phyloP scores from a whole-genome alignment of 2,888 invertebrate species.

The Caenorhabditis sp. region DNA sequence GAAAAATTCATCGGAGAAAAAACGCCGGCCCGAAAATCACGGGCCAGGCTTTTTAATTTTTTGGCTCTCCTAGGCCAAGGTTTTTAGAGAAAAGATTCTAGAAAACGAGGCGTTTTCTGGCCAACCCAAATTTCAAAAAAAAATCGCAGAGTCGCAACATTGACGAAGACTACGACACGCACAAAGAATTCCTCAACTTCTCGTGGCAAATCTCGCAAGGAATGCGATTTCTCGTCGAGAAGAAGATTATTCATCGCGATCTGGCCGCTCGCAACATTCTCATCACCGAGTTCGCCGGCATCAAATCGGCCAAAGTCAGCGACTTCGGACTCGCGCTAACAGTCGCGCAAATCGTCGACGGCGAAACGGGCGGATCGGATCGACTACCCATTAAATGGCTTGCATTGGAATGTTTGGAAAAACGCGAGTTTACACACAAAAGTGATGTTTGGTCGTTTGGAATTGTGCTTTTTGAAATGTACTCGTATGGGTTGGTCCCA shows the following conservation, averaged over 20 bases:
- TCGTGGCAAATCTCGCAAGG: conserved; percentile 68
- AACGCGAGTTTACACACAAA: conserved; percentile 58
- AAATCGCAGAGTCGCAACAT: conserved; percentile 47
- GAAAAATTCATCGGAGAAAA: too few species aligned
- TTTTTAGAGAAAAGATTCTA: too few species aligned
- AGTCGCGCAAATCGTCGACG: conserved; percentile 14
- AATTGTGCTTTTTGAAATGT: conserved; percentile 66
- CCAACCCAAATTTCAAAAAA: neutral
- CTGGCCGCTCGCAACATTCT: conserved; percentile 65
- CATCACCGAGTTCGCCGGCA: conserved; percentile 49
- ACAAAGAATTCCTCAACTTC: conserved; percentile 64
- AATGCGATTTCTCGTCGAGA: conserved; percentile 55
- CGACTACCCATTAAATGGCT: conserved; percentile 68
- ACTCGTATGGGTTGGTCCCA: conserved; percentile 62
- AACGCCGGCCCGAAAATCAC: too few species aligned
- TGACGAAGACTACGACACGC: conserved; percentile 62
- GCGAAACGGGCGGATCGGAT: conserved; percentile 39
- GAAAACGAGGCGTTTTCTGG: too few species aligned
- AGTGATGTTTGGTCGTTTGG: conserved; percentile 68
- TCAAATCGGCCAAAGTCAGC: conserved; percentile 63
- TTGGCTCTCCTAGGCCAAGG: too few species aligned
- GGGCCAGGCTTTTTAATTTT: too few species aligned
- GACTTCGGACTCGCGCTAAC: conserved; percentile 65
- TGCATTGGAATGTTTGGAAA: conserved; percentile 59
- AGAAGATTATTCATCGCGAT: conserved; percentile 61